phyloP scores from a whole-genome alignment of 1,140 invertebrate genomes.

The Apis florea region DNA sequence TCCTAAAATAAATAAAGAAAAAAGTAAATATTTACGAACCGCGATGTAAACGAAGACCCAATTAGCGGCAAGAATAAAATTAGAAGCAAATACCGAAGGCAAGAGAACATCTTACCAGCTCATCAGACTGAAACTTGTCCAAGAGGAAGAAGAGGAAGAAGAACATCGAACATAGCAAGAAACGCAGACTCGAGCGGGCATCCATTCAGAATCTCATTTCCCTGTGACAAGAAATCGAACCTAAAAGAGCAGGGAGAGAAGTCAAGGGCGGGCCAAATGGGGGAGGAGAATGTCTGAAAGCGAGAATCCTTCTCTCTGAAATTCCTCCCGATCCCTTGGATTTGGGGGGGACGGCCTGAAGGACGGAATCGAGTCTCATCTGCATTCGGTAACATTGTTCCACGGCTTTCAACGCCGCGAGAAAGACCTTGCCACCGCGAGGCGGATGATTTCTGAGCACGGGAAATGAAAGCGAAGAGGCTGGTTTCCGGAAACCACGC shows the following conservation, averaged over 20 bases:
- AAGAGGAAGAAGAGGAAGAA: not conserved
- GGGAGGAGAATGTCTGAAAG: not conserved
- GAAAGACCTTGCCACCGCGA: slow-evolving; percentile 49
- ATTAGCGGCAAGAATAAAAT: not conserved
- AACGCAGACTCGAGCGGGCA: not conserved
- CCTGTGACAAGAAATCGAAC: slow-evolving; percentile 1
- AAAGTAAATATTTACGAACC: not conserved
- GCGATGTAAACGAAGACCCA: no score
- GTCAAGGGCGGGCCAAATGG: not conserved
- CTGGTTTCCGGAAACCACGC: slow-evolving; percentile 54
- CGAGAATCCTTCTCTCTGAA: slow-evolving; percentile 19
- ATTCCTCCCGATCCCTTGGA: slow-evolving; percentile 26
- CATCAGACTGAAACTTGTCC: not conserved
- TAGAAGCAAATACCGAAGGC: not conserved
- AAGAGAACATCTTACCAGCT: not conserved
- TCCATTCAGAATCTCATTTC: slow-evolving; percentile 4
- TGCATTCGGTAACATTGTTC: slow-evolving; percentile 67
- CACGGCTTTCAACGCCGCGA: slow-evolving; percentile 37
- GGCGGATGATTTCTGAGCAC: slow-evolving; percentile 46
- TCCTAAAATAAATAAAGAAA: not conserved
- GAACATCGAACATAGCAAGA: not conserved
- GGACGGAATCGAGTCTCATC: slow-evolving; percentile 64
- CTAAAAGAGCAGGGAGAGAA: slow-evolving; percentile 8
- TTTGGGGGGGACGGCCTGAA: slow-evolving; percentile 29
- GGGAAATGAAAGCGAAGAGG: slow-evolving; percentile 58